Percentiles rank a stretch among this genome's conserved stretches.
Evolutionary conservation across 2,888 invertebrate genomes (phyloP).

Genomic region (Pseudolycoriella hygida): DNA sequence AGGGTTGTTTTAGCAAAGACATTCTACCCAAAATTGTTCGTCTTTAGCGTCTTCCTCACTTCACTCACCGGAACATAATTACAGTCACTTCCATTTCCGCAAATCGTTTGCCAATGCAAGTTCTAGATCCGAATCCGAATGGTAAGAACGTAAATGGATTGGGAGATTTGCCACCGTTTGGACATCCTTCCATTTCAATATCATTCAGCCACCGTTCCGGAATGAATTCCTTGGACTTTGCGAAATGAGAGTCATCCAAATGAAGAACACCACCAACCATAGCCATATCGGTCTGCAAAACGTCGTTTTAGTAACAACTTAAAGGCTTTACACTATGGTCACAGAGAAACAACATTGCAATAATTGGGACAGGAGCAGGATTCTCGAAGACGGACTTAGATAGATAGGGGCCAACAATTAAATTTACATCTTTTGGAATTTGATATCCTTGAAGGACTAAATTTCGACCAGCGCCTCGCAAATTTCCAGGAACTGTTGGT

Average conservation of each 20-base stretch:
- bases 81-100: conserved; percentile 54
- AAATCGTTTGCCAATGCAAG: conserved; percentile 53
- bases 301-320: not conserved
- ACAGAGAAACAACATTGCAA: not conserved
- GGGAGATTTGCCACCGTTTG: conserved; percentile 9
- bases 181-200: not conserved
- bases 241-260: conserved; percentile 43
- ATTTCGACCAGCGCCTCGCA: conserved; percentile 34
- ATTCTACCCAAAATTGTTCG: too few relatives aligned
- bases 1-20: too few relatives aligned
- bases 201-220: conserved; percentile 57
- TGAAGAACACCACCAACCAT: conserved; percentile 53
- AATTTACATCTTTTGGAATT: conserved; percentile 41
- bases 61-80: conserved; percentile 25
- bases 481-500: conserved; percentile 38
- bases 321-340: not conserved
- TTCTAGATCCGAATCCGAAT: conserved; percentile 52
- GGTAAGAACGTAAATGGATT: conserved; percentile 32
- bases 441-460: conserved; percentile 41
- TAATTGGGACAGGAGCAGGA: too few relatives aligned
- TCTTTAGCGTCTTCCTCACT: too few relatives aligned
- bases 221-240: conserved; percentile 37
- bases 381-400: too few relatives aligned
- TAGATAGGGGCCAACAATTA: too few relatives aligned
- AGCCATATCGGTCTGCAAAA: conserved; percentile 51